Evolutionary conservation across 2,797 vertebrate species (phyloP).

Genomic region (Lutjanus argentimaculatus): DNA sequence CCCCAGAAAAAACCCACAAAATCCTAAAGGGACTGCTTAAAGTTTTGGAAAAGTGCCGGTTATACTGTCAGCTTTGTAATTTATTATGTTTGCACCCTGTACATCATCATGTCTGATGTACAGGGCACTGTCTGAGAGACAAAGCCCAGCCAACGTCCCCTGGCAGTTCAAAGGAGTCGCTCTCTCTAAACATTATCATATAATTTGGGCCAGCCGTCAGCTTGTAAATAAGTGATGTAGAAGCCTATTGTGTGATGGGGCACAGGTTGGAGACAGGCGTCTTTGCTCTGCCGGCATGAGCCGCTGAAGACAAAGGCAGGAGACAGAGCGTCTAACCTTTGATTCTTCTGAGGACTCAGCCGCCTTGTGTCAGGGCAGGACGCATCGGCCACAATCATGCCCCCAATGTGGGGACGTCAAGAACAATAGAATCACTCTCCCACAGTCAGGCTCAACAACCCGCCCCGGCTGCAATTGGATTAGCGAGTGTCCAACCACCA

Average conservation of each 20-base stretch:
- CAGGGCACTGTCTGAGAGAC: conserved; percentile 46
- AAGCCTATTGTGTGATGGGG: conserved; percentile 86
- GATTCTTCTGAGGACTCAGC: conserved; percentile 85
- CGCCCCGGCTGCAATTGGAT: conserved; percentile 76
- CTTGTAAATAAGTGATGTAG: conserved; percentile 89
- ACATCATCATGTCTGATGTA: conserved; percentile 31
- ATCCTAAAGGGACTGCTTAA: no score
- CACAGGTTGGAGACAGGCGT: conserved; percentile 87
- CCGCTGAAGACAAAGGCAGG: conserved; percentile 84
- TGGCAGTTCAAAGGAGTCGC: conserved; percentile 81
- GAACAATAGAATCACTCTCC: conserved; percentile 82
- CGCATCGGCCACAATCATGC: conserved; percentile 81
- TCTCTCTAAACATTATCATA: conserved; percentile 83
- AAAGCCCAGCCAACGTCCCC: conserved; percentile 51
- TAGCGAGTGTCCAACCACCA: conserved; percentile 81
- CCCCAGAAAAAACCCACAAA: no score
- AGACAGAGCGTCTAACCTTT: conserved; percentile 90
- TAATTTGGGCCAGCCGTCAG: conserved; percentile 83
- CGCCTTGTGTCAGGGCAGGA: conserved; percentile 79
- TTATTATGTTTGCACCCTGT: neutral
- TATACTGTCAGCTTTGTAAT: conserved; percentile 13
- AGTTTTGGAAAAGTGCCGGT: neutral
- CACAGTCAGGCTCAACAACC: conserved; percentile 71
- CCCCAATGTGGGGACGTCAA: conserved; percentile 77
- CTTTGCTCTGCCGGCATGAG: conserved; percentile 84